Evolutionary conservation across 2,797 vertebrate species (phyloP).

Genomic region (Thalassophryne amazonica): DNA sequence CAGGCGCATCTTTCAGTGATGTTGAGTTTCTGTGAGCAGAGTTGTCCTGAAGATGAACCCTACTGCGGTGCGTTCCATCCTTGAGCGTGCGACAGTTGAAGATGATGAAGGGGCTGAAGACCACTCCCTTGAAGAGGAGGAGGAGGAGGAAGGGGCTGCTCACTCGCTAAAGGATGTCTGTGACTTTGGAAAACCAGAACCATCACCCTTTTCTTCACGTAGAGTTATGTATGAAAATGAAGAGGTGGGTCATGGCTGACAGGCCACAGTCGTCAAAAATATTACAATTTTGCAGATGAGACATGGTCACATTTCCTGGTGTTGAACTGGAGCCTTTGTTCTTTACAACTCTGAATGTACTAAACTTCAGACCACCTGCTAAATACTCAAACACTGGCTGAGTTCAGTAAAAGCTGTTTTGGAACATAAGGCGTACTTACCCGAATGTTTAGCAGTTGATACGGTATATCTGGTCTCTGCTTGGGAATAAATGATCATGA

Average conservation of each 20-base stretch:
- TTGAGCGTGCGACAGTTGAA: conserved; percentile 89
- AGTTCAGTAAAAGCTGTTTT: no score
- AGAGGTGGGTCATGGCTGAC: conserved; percentile 78
- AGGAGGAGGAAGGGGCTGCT: conserved; percentile 92
- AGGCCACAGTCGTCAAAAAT: background rate
- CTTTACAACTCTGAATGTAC: background rate
- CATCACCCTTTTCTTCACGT: conserved; percentile 96
- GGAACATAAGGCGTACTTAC: no score
- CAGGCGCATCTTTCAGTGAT: background rate
- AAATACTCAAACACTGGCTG: background rate
- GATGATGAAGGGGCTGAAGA: conserved; percentile 87
- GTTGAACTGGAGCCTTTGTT: background rate
- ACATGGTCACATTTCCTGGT: background rate
- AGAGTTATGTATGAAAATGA: conserved; percentile 99
- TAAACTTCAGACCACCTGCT: background rate
- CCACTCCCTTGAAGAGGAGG: conserved; percentile 90
- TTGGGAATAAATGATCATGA: no score
- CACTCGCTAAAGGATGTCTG: conserved; percentile 98
- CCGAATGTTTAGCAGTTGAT: no score
- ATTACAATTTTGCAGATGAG: background rate
- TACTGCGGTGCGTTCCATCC: conserved; percentile 91
- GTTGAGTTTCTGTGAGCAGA: conserved; percentile 60
- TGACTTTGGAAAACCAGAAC: conserved; percentile 93
- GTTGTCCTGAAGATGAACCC: conserved; percentile 95
- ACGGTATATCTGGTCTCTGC: no score